A percentile compares a stretch with the other conserved stretches of the same genome.
phyloP scores from a whole-genome alignment of 2,888 invertebrate species.

The Yponomeuta evonymella region DNA sequence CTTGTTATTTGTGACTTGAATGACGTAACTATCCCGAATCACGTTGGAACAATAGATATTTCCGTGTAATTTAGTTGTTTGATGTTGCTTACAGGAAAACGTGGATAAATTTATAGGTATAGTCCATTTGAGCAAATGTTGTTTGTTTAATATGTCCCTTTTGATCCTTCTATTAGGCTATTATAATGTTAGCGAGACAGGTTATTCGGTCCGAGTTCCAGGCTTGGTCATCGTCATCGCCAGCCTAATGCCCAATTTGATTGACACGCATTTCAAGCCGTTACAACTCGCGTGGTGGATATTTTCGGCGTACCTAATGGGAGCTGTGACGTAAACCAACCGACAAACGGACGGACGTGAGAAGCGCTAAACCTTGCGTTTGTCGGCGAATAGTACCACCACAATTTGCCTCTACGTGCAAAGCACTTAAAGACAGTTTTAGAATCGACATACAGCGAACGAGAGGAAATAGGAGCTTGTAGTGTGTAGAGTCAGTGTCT shows the following conservation, averaged over 20 bases:
- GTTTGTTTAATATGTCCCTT: no score
- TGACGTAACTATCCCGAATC: no score
- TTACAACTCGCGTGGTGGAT: conserved; percentile 50
- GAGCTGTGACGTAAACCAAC: conserved; percentile 51
- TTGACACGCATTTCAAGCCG: conserved; percentile 61
- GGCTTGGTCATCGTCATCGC: conserved; percentile 37
- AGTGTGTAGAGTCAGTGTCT: neutral
- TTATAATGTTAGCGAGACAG: neutral
- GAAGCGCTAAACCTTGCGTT: conserved; percentile 52
- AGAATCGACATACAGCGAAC: conserved; percentile 19
- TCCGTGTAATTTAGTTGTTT: no score
- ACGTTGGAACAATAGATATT: no score
- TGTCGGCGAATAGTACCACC: conserved; percentile 33
- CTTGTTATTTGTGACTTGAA: neutral
- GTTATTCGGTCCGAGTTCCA: conserved; percentile 13
- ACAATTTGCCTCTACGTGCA: conserved; percentile 21
- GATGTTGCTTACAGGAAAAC: no score
- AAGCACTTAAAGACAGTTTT: conserved; percentile 20
- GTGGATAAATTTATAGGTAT: no score
- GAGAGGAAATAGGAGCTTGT: neutral
- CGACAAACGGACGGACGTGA: conserved; percentile 49
- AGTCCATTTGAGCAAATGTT: no score
- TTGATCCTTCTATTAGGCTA: neutral
- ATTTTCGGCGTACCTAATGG: conserved; percentile 56
- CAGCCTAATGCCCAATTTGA: conserved; percentile 53